Base-by-base conservation (phyloP, 64 coral and sea anemone species). In the Hydrozoanthus tunicans region DNA sequence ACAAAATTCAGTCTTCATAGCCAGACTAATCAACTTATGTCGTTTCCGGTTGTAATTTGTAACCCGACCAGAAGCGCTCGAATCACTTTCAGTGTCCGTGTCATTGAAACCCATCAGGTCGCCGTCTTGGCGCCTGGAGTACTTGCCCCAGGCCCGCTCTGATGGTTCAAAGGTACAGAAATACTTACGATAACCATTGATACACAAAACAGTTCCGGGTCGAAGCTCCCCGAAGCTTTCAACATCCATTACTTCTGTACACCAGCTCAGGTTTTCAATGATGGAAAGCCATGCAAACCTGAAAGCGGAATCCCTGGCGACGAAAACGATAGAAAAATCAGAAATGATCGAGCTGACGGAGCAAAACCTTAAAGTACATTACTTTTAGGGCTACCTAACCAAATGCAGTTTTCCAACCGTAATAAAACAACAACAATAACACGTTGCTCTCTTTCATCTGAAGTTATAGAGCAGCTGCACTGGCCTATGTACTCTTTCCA, bases 261-360 rank as follows among this genome's bases (percentile, higher is more conserved):
- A 99, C 97, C 97, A 99, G 10, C 81, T 83, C 0, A 99, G 73
- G 81, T 96, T 93, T 15, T 94, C 89, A 73, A 85, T 26, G 7
- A 95, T 95, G 1, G 97, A 96, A 9, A 99, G 89, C 97, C 97
- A 99, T 7, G 67, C 89, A 81, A 95, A 99, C 54, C 79, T 94
- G 11, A 99, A 96, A 11, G 89, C 73, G 11, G 63, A 66, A 89
- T 90, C 90, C 84, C 89, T 90, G 24, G 4, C 24, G 32, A 43
- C 32, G 32, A 59, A 90, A 53, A 76, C 23, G 27, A 81, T 11
- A 80, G 26, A 17, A 60, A 27, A 76, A 17, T 15, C 53, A 68
- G 70, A 3, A 15, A 24, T 66, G 7, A 68, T 17, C 4, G 63
- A 51, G 12, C 64, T 51, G 14, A 66, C 5, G 3, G 6, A 6